Base-by-base conservation (phyloP, 2,888 invertebrate species). In the Plebejus anna region DNA sequence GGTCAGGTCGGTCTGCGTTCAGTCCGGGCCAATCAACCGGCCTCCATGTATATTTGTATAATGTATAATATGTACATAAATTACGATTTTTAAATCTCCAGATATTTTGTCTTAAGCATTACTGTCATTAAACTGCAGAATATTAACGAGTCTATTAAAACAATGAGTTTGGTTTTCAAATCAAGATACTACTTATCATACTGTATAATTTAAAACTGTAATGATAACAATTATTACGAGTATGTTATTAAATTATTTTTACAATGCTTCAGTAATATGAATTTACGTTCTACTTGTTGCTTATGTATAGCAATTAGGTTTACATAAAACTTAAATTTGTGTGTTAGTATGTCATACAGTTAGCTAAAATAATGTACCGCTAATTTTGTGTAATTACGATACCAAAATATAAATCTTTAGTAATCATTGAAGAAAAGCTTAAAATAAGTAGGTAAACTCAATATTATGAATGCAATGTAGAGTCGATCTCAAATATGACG, bases 261-360 rank as follows among this genome's bases (percentile, higher is more conserved):
- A 28, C 9, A n/a, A 28, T 66, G 32, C 13, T 13, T 66, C 13
- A 32, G 66, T 11, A 22, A 22, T 66, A 66, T 66, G 5, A 66
- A 36, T 66, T 36, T 32, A 32, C 32, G 32, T 66, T 66, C 66
- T 22, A 42, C 38, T 71, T 71, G 6, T 42, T 71, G 6, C n/a
- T 7, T 28, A n/a, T 13, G 42, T 42, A 42, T 42, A 71, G 42
- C n/a, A 71, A 71, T 38, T 70, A 70, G 36, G 38, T 38, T n/a
- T 38, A n/a, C 7, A 70, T 16, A 38, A 38, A 36, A 16, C 16
- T 11, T 70, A n/a, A 70, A 42, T 38, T 71, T 22, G 42, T 71
- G 22, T 42, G 71, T 71, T 42, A 71, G 42, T 42, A 22, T 71
- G 71, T 71, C 22, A 71, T 42, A 71, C 42, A 42, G 7, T 71